Evolutionary conservation across 2,888 invertebrate species (phyloP).

Genomic region (Lydus trimaculatus): DNA sequence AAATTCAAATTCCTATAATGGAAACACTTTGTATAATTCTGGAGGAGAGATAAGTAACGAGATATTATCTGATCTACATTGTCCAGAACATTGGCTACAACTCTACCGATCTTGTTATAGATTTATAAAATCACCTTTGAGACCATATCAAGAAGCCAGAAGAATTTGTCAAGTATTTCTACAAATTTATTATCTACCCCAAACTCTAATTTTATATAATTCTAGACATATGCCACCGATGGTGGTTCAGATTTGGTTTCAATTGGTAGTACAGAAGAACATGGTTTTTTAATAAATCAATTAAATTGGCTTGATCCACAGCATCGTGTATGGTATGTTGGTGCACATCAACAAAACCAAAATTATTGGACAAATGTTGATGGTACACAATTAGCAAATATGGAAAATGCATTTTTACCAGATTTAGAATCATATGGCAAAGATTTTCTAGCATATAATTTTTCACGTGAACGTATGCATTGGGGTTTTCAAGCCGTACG

Average conservation of each 20-base stretch:
- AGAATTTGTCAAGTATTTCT: constrained; percentile 74
- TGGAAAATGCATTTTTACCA: constrained; percentile 84
- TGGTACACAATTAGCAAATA: constrained; percentile 76
- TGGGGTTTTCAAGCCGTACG: constrained; percentile 87
- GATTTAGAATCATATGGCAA: constrained; percentile 67
- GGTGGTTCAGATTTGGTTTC: constrained; percentile 79
- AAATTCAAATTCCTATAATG: constrained; percentile 1
- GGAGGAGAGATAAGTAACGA: constrained; percentile 40
- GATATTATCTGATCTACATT: constrained; percentile 61
- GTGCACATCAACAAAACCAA: constrained; percentile 76
- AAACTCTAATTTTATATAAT: constrained; percentile 23
- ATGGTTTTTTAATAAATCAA: constrained; percentile 84
- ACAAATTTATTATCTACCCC: constrained; percentile 27
- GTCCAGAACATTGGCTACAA: constrained; percentile 89
- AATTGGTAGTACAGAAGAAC: constrained; percentile 84
- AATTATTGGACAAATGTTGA: constrained; percentile 88
- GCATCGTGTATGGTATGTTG: constrained; percentile 86
- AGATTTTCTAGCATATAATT: constrained; percentile 83
- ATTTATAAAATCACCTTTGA: constrained; percentile 87
- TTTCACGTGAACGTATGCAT: constrained; percentile 72
- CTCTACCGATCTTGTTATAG: constrained; percentile 85
- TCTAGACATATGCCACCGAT: constrained; percentile 66
- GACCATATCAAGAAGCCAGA: constrained; percentile 80
- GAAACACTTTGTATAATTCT: constrained; percentile 24
- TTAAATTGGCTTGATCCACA: constrained; percentile 85